Conservation (phyloP, 1,140 invertebrate genomes). For the Solenopsis invicta region DNA sequence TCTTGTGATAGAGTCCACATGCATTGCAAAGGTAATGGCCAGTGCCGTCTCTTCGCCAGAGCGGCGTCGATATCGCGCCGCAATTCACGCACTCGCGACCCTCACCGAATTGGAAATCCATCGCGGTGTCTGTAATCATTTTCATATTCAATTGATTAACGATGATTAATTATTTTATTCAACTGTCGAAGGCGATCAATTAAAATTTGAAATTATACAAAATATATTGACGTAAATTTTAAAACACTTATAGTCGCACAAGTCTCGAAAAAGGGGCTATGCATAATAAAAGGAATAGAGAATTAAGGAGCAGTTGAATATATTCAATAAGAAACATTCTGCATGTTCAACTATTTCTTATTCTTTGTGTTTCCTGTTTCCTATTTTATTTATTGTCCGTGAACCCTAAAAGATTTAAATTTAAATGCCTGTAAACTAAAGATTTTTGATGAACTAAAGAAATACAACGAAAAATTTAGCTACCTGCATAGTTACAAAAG, state of each 20-base stretch:
- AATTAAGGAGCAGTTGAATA: no score
- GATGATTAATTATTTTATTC: background rate
- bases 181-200: background rate
- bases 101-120: slow-evolving; percentile 94
- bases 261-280: background rate
- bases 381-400: no score
- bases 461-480: no score
- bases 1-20: slow-evolving; percentile 98
- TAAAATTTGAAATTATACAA: background rate
- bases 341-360: no score
- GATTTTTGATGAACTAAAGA: no score
- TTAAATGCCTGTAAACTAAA: background rate
- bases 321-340: no score
- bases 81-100: slow-evolving; percentile 98
- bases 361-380: no score
- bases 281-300: no score
- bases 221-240: background rate
- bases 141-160: slow-evolving; percentile 31
- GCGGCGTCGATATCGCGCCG: slow-evolving; percentile 97
- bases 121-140: slow-evolving; percentile 89
- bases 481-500: no score
- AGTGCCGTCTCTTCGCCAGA: slow-evolving; percentile 98
- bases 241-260: background rate
- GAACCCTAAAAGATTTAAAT: no score
- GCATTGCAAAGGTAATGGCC: slow-evolving; percentile 99